Percentiles rank a stretch among this genome's conserved stretches.
Conservation (phyloP, 1,140 invertebrate species). For the Leptinotarsa defecta region DNA sequence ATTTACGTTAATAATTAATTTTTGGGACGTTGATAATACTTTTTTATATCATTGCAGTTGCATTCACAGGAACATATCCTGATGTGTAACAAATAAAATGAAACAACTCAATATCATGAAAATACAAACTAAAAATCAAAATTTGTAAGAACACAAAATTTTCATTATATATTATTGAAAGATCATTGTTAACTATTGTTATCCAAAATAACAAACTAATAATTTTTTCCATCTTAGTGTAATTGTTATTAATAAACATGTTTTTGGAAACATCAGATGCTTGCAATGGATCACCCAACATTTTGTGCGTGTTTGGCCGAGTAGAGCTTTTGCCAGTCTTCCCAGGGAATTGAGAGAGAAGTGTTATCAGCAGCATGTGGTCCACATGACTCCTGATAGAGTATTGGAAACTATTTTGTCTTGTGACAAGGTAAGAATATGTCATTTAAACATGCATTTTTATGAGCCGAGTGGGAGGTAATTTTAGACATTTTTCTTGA, state of each 20-base stretch:
- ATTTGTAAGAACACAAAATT: too few species aligned
- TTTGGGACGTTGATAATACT: too few species aligned
- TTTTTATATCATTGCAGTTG: too few species aligned
- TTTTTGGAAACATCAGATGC: conserved; percentile 62
- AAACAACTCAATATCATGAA: too few species aligned
- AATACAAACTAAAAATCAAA: too few species aligned
- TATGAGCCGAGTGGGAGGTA: not conserved
- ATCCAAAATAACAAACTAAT: too few species aligned
- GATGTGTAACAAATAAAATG: too few species aligned
- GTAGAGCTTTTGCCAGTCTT: conserved; percentile 79
- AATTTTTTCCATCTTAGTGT: too few species aligned
- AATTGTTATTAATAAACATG: not conserved
- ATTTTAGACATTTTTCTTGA: not conserved
- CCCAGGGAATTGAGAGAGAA: conserved; percentile 80
- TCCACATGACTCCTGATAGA: conserved; percentile 67
- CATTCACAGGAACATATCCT: too few species aligned
- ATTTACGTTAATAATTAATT: too few species aligned
- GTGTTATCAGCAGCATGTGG: conserved; percentile 80
- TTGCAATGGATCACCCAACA: conserved; percentile 83
- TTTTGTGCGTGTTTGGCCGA: conserved; percentile 85
- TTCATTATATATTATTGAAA: too few species aligned
- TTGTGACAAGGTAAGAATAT: conserved; percentile 63
- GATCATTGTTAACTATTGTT: too few species aligned
- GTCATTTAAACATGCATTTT: not conserved
- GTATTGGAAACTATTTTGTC: conserved; percentile 64